Percentiles rank a stretch among this genome's conserved stretches.
Evolutionary conservation across 2,797 vertebrate species (phyloP).

Genomic region (Tympanoctomys barrerae): DNA sequence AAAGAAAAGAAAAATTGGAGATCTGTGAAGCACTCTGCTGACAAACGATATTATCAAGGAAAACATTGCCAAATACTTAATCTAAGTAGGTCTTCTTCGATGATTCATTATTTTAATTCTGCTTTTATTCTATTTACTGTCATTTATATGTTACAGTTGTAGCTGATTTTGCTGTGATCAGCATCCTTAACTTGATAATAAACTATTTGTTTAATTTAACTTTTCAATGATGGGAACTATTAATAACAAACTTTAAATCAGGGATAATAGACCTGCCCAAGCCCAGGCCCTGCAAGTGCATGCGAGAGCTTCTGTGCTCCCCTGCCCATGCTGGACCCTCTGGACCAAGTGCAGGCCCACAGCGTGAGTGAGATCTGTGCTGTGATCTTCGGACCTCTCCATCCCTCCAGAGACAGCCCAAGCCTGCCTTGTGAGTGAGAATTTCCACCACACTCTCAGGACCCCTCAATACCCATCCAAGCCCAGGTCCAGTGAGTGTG

Average conservation of each 20-base stretch:
- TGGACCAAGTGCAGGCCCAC: too few species aligned
- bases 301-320: too few species aligned
- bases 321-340: too few species aligned
- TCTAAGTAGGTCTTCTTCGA: not conserved
- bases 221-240: not conserved
- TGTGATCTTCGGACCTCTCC: too few species aligned
- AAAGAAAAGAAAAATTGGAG: too few species aligned
- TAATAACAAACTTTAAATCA: not conserved
- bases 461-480: too few species aligned
- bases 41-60: not conserved
- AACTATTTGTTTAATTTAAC: not conserved
- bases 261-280: not conserved
- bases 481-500: too few species aligned
- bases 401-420: too few species aligned
- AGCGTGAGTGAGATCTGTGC: too few species aligned
- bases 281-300: too few species aligned
- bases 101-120: constrained; percentile 10
- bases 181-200: not conserved
- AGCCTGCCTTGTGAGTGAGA: too few species aligned
- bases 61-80: not conserved
- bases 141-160: not conserved
- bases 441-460: too few species aligned
- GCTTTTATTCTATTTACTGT: not conserved
- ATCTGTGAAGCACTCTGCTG: not conserved
- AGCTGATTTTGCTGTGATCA: not conserved